Percentiles rank a stretch among this genome's conserved stretches.
Evolutionary conservation across 1,140 invertebrate species (phyloP).

Genomic region (Helicoverpa zea): DNA sequence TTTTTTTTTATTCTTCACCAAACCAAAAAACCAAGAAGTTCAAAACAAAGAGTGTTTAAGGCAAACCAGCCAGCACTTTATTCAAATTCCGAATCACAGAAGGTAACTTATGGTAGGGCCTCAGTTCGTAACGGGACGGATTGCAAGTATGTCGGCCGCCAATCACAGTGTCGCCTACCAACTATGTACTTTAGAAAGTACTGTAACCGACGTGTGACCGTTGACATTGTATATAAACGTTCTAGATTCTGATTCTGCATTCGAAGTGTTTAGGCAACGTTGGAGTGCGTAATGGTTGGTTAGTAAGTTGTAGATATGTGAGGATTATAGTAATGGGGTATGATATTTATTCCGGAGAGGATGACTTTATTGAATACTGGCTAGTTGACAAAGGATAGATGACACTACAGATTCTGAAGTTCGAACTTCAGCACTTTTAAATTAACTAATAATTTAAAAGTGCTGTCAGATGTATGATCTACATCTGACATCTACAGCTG

Average conservation of each 20-base stretch:
- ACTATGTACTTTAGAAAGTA: constrained; percentile 72
- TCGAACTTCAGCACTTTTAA: too few relatives aligned
- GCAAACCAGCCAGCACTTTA: too few relatives aligned
- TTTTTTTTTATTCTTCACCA: too few relatives aligned
- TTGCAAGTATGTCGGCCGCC: constrained; percentile 73
- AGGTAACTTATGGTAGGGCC: constrained; percentile 65
- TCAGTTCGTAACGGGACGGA: constrained; percentile 66
- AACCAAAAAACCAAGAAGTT: too few relatives aligned
- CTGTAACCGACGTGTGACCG: constrained; percentile 48
- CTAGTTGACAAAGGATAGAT: too few relatives aligned
- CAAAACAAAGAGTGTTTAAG: too few relatives aligned
- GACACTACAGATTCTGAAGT: too few relatives aligned
- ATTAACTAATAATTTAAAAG: too few relatives aligned
- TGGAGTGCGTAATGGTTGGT: constrained; percentile 26
- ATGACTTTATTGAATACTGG: too few relatives aligned
- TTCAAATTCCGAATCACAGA: not conserved
- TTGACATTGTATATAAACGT: constrained; percentile 57
- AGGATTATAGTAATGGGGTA: not conserved
- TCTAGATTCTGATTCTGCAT: constrained; percentile 41
- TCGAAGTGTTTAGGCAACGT: constrained; percentile 3
- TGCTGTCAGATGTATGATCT: too few relatives aligned
- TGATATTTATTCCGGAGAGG: too few relatives aligned
- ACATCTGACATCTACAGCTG: too few relatives aligned
- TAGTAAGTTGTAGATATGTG: not conserved
- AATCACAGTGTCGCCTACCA: constrained; percentile 66